Percentiles rank a stretch among this genome's conserved stretches.
Evolutionary conservation across 2,797 vertebrate species (phyloP).

Genomic region (Aphelocoma californica): DNA sequence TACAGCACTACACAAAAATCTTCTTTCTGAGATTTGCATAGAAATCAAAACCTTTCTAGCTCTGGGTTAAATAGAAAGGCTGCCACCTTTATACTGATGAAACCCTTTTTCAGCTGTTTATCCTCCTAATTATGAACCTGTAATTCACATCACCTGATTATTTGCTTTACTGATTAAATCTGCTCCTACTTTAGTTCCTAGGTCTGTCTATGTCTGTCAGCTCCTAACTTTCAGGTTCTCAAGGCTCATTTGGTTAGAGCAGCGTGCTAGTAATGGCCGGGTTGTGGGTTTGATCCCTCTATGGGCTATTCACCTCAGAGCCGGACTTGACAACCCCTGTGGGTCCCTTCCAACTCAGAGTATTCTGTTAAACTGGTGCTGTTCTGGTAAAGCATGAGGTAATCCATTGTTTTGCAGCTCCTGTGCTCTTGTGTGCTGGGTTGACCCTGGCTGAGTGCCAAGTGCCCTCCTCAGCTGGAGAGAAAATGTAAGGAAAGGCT

Average conservation of each 20-base stretch:
- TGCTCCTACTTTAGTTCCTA: neutral
- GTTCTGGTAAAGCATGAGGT: neutral
- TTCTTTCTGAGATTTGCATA: accelerated
- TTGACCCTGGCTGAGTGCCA: neutral
- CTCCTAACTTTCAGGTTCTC: neutral
- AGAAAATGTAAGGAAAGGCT: neutral
- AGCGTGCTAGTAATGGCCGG: neutral
- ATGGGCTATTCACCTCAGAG: neutral
- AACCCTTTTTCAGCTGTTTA: neutral
- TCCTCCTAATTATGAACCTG: neutral
- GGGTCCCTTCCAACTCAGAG: neutral
- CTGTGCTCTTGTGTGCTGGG: neutral
- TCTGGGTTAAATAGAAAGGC: accelerated
- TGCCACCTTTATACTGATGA: neutral
- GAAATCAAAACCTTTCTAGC: accelerated
- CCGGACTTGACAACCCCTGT: neutral
- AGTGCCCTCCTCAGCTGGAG: neutral
- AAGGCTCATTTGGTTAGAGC: neutral
- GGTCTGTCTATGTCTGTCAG: neutral
- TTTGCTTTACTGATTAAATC: neutral
- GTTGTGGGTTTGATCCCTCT: neutral
- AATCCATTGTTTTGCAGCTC: accelerated
- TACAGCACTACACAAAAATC: accelerated
- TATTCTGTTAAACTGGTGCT: neutral
- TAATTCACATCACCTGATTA: constrained; percentile 25